Base-by-base conservation (phyloP, 2,113 vertebrate genomes). In the Salvelinus fontinalis region DNA sequence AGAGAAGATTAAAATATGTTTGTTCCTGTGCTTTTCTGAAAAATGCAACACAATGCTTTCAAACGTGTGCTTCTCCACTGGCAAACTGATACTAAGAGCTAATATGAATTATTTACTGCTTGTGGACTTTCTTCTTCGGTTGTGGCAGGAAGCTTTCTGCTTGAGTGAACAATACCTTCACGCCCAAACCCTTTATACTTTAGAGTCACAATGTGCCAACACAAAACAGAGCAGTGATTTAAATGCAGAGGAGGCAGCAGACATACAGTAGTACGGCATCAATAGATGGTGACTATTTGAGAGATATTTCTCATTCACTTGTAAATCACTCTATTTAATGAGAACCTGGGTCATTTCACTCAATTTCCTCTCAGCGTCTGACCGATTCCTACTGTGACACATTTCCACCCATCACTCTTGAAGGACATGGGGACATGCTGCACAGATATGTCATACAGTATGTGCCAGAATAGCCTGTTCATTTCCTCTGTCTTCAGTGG, bases 41-140 rank as follows among this genome's bases (percentile, higher is more conserved):
- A 44, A 44, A 11, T 12, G 39, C 39, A 44, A 54, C 3, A 54
- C 51, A 16, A 18, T 54, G 51, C 16, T 54, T 54, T 54, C 51
- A 54, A 18, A 18, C 1, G 3, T 54, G 51, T 54, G 51, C 51
- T 54, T 22, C 59, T 62, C 7, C 59, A 22, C 59, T 62, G 59
- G 18, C 59, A 8, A 62, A 22, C 59, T 77, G 71, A 73, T 66
- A 77, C 65, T 73, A 39, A 62, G 78, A 69, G 74, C 49, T 24
- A 26, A 64, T 80, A 74, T 92, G 87, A 92, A 92, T 92, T 88
- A 90, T 92, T 90, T 76, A 91, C 79, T 81, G 78, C 75, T 77
- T 84, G 81, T 84, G 86, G 85, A 87, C 86, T 91, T 77, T 86
- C 79, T 75, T 88, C 83, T 91, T 89, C 79, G 85, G 89, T 85